These are phyloP conservation scores for Anas flavirostris DNA, from an alignment of 2,797 vertebrate species.

Conservation along the genomic window DNA sequence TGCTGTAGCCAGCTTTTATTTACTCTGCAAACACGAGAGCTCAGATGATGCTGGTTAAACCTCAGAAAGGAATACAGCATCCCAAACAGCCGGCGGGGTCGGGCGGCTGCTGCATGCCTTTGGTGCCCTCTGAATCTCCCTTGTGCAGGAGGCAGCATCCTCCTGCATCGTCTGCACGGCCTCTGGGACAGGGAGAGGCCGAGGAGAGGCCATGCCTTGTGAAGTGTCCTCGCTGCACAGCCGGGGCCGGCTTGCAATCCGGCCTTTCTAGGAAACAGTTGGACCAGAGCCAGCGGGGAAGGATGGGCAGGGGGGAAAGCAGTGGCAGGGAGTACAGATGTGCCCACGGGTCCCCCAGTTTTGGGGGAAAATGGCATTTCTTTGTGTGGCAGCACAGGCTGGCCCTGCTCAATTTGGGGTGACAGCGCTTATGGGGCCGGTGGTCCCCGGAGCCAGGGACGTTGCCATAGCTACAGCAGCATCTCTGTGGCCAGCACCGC, in stretches of 20 bases:
- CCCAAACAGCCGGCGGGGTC: rapidly evolving
- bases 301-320: conserved; percentile 1
- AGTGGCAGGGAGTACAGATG: conserved; percentile 6
- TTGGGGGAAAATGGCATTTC: background rate
- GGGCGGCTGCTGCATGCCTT: background rate
- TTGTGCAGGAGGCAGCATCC: background rate
- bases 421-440: conserved; percentile 50
- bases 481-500: conserved; percentile 65
- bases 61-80: background rate
- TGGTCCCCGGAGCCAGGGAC: conserved; percentile 26
- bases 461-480: conserved; percentile 81
- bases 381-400: background rate
- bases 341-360: background rate
- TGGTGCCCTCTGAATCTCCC: background rate
- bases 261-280: conserved; percentile 55
- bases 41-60: background rate
- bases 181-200: background rate
- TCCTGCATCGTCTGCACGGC: rapidly evolving
- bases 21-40: background rate
- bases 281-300: conserved; percentile 51
- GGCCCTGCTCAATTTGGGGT: background rate
- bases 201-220: background rate
- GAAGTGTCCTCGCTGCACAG: background rate
- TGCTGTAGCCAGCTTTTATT: background rate
- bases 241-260: conserved; percentile 34